Evolutionary conservation across 2,113 vertebrate species (phyloP), one percentile per base, ranked within the genome.

Genomic region (Rhizomys pruinosus): DNA sequence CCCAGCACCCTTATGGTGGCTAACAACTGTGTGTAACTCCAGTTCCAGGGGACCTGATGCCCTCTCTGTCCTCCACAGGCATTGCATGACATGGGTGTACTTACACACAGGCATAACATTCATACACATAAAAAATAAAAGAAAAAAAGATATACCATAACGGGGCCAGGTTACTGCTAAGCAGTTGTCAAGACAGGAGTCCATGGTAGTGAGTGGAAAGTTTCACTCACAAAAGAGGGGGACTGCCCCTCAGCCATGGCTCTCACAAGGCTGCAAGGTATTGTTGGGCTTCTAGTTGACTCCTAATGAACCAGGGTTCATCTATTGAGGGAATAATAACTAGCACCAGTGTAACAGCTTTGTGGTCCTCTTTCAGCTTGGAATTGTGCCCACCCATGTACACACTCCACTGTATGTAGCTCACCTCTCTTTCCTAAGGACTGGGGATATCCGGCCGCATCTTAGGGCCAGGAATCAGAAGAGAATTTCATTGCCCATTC

Each of bases 371-470:
- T 61, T 68, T 25, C 22, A 71, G 59, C 15, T 91, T 7, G 44
- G 32, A 25, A 64, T 61, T 57, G 52, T 8, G 47, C 9, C 15
- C 7, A 11, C 37, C 25, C 1, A 0, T 7, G 1, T 15, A 9
- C 1, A 20, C n/a, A 73, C 7, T 32, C 37, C 44, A 11, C 3
- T 3, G 12, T 47, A 42, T 2, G 1, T 63, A 2, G 63, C 55
- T n/a, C 57, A 39, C 9, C 25, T 3, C 6, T 0, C 0, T 3
- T 22, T 10, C 23, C 17, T 9, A 37, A 19, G 17, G 10, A 11
- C 47, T 34, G 37, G 69, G 17, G 47, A 77, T 23, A 3, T 52
- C 78, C 71, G 39, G 34, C 16, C 13, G 16, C 64, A 3, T 6
- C 64, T 72, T 32, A 27, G 61, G 68, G 47, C 39, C 85, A 91